Conservation (phyloP, 1,140 invertebrate species). For the Platyscapa corneri region DNA sequence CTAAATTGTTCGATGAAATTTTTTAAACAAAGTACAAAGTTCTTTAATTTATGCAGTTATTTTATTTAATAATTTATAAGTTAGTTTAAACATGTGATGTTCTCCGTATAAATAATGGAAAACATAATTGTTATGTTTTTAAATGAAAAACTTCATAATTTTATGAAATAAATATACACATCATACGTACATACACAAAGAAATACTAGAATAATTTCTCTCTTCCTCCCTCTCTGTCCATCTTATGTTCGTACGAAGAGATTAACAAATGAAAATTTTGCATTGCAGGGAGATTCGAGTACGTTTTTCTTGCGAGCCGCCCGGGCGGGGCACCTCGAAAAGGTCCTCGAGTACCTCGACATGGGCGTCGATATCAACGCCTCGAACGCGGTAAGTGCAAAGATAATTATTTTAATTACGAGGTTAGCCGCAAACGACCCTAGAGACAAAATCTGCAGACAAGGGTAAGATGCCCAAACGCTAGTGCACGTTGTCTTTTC, state of each 20-base stretch:
- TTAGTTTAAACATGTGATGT: too few relatives aligned
- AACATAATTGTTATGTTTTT: too few relatives aligned
- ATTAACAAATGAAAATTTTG: slow-evolving; percentile 51
- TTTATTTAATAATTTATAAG: too few relatives aligned
- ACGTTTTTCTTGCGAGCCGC: slow-evolving; percentile 94
- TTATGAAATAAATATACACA: too few relatives aligned
- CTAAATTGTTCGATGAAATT: neutral
- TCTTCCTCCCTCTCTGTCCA: too few relatives aligned
- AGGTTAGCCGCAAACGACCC: neutral
- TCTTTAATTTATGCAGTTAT: neutral
- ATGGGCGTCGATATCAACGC: slow-evolving; percentile 97
- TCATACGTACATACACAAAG: too few relatives aligned
- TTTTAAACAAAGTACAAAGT: neutral
- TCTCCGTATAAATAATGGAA: too few relatives aligned
- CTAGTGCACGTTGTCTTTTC: neutral
- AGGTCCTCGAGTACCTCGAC: slow-evolving; percentile 95
- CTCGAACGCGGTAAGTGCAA: slow-evolving; percentile 92
- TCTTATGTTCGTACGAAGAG: too few relatives aligned
- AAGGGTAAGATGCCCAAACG: neutral
- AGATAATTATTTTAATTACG: slow-evolving; percentile 30
- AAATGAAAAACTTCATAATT: too few relatives aligned
- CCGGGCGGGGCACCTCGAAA: slow-evolving; percentile 95
- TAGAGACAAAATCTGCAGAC: neutral
- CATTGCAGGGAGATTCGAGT: slow-evolving; percentile 85
- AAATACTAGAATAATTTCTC: too few relatives aligned